Conservation (phyloP, 1,140 invertebrate genomes). For the Cotesia glomerata region DNA sequence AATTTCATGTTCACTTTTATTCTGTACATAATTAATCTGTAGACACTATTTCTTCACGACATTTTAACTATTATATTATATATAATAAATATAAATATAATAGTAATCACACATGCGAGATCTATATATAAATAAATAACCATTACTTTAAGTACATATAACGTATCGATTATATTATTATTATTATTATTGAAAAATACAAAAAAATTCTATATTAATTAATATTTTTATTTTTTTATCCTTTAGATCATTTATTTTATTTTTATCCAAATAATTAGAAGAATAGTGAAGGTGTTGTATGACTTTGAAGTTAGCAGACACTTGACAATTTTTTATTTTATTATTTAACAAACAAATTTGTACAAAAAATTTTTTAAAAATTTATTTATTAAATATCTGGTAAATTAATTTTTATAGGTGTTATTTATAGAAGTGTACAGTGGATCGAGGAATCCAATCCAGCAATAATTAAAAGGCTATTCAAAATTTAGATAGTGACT, state of each 20-base stretch:
- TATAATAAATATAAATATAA: slow-evolving; percentile 22
- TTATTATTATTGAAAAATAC: slow-evolving; percentile 44
- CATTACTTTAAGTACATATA: slow-evolving; percentile 41
- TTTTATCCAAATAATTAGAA: too few species aligned
- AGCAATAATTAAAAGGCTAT: too few species aligned
- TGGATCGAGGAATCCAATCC: background rate
- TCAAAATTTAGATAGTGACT: too few species aligned
- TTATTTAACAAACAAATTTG: too few species aligned
- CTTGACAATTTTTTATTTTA: too few species aligned
- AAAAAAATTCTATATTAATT: slow-evolving; percentile 37
- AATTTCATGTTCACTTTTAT: slow-evolving; percentile 49
- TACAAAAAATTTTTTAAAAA: too few species aligned
- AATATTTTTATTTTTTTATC: slow-evolving; percentile 48
- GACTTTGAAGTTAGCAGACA: too few species aligned
- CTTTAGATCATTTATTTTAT: too few species aligned
- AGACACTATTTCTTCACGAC: slow-evolving; percentile 35
- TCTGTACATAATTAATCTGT: slow-evolving; percentile 56
- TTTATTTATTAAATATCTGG: too few species aligned
- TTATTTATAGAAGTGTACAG: background rate
- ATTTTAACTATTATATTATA: slow-evolving; percentile 32
- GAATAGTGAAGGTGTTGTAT: too few species aligned
- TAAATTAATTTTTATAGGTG: background rate
- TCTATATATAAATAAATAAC: slow-evolving; percentile 31
- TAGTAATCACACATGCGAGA: slow-evolving; percentile 10
- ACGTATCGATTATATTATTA: slow-evolving; percentile 50